These are phyloP conservation scores for Ochropleura plecta DNA, from an alignment of 2,888 invertebrate species.

Conservation along the genomic window DNA sequence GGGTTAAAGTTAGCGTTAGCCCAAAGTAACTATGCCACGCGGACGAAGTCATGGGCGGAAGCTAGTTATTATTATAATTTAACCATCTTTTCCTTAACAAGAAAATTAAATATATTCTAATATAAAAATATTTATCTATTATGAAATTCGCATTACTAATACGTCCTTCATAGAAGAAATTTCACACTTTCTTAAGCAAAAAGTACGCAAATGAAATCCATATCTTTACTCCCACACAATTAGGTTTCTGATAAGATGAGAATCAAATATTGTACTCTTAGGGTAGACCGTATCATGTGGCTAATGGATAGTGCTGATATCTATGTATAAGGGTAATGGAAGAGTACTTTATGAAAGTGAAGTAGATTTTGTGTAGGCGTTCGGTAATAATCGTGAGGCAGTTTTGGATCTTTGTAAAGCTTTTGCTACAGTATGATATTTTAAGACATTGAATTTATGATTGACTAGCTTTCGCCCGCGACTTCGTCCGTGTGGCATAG, in stretches of 20 bases:
- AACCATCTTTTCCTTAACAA: neutral
- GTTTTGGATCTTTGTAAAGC: constrained; percentile 1
- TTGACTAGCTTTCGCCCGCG: too few species aligned
- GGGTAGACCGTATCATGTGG: constrained; percentile 28
- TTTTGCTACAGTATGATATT: constrained; percentile 2
- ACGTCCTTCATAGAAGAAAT: constrained; percentile 2
- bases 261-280: constrained; percentile 31
- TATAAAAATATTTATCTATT: too few species aligned
- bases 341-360: neutral
- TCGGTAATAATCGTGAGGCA: neutral
- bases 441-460: neutral
- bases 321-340: constrained; percentile 38
- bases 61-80: too few species aligned
- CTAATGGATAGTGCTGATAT: constrained; percentile 52
- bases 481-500: too few species aligned
- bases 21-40: too few species aligned
- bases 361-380: neutral
- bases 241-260: constrained; percentile 25
- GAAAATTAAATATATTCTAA: neutral
- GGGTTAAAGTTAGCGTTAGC: too few species aligned
- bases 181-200: constrained; percentile 4
- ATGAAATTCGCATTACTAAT: neutral
- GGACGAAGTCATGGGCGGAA: too few species aligned
- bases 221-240: constrained; percentile 22
- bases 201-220: constrained; percentile 31